These are phyloP conservation scores for Julus scandinavius DNA, from an alignment of 2,888 invertebrate genomes.

Conservation along the genomic window DNA sequence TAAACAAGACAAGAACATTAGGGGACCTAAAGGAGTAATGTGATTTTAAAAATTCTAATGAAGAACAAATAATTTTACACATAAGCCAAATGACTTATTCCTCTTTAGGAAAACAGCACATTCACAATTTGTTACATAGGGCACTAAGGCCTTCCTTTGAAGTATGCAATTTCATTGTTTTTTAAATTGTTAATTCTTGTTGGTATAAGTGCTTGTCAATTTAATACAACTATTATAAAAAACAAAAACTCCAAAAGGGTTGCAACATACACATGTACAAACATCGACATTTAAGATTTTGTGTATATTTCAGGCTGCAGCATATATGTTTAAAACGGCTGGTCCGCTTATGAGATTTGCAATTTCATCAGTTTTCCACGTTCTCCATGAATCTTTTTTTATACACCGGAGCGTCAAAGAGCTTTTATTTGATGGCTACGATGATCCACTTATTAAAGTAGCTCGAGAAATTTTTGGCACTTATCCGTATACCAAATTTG, in stretches of 20 bases:
- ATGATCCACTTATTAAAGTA: constrained; percentile 53
- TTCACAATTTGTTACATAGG: too few species aligned
- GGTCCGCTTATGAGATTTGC: constrained; percentile 50
- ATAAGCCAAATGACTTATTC: too few species aligned
- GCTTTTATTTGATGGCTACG: constrained; percentile 51
- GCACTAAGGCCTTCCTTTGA: too few species aligned
- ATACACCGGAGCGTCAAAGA: constrained; percentile 37
- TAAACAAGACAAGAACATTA: too few species aligned
- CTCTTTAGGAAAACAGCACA: too few species aligned
- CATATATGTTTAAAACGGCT: constrained; percentile 47
- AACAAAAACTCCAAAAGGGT: too few species aligned
- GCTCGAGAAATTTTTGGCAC: constrained; percentile 37
- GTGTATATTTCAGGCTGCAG: constrained; percentile 41
- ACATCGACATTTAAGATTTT: background rate
- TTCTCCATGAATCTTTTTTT: constrained; percentile 49
- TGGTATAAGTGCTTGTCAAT: too few species aligned
- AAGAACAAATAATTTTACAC: too few species aligned
- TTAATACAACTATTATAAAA: too few species aligned
- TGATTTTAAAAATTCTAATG: too few species aligned
- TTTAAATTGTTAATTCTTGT: too few species aligned
- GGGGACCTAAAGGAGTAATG: background rate
- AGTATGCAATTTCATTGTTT: too few species aligned
- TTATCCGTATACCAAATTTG: constrained; percentile 52
- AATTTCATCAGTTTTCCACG: constrained; percentile 28
- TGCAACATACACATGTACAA: background rate